Evolutionary conservation across 2,888 invertebrate species (phyloP).

Genomic region (Epinotia brunnichana): DNA sequence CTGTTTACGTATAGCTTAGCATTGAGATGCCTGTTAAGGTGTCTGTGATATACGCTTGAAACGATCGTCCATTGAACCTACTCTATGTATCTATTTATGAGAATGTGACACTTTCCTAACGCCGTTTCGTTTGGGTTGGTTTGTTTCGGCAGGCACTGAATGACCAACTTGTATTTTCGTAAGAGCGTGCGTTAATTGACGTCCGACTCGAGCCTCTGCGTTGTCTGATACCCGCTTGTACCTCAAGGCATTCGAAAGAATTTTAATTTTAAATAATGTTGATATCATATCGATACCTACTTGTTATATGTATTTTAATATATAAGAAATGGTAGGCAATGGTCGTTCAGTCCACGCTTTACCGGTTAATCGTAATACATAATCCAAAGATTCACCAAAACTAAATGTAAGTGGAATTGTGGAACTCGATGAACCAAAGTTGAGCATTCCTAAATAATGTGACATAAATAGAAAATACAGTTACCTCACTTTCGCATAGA

Average conservation of each 20-base stretch:
- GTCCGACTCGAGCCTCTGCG: not conserved
- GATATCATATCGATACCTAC: conserved; percentile 44
- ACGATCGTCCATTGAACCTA: conserved; percentile 77
- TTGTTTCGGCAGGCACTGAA: conserved; percentile 36
- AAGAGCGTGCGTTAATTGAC: conserved; percentile 11
- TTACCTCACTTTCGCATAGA: conserved; percentile 40
- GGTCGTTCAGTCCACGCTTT: conserved; percentile 44
- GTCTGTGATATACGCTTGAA: conserved; percentile 82
- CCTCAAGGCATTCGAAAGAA: conserved; percentile 36
- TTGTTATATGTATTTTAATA: conserved; percentile 43
- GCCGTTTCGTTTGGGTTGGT: conserved; percentile 33
- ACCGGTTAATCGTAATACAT: conserved; percentile 27
- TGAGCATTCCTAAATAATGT: conserved; percentile 39
- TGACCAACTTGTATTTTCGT: conserved; percentile 41
- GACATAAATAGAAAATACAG: conserved; percentile 28
- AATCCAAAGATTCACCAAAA: conserved; percentile 40
- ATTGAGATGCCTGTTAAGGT: conserved; percentile 65
- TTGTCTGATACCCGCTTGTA: conserved; percentile 34
- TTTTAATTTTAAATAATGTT: conserved; percentile 42
- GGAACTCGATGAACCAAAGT: conserved; percentile 24
- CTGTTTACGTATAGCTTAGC: conserved; percentile 67
- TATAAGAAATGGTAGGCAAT: conserved; percentile 40
- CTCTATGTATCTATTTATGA: conserved; percentile 54
- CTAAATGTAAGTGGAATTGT: conserved; percentile 39
- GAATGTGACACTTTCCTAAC: conserved; percentile 37